phyloP scores from a whole-genome alignment of 1,140 invertebrate genomes.

The Zaprionus ghesquierei region DNA sequence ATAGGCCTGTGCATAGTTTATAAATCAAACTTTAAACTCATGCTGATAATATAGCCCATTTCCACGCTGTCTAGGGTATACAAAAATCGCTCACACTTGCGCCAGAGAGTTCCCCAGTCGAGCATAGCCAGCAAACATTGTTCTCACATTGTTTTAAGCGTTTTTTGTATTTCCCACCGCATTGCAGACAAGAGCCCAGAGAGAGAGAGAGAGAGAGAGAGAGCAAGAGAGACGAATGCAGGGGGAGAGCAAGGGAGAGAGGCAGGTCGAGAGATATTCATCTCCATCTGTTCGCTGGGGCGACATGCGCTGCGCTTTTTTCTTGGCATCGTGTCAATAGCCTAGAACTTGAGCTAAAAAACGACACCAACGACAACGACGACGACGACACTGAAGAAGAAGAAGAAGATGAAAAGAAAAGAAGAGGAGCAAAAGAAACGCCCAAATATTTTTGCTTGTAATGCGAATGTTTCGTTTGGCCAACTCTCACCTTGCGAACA shows the following conservation, averaged over 20 bases:
- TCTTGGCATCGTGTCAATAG: conserved; percentile 54
- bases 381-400: not conserved
- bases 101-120: not conserved
- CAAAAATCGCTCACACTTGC: not conserved
- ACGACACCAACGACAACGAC: not conserved
- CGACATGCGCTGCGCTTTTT: conserved; percentile 47
- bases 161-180: not conserved
- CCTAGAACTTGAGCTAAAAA: conserved; percentile 58
- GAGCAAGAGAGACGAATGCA: too few species aligned
- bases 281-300: conserved; percentile 33
- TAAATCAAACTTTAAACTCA: too few species aligned
- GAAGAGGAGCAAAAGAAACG: conserved; percentile 22
- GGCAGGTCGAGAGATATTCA: conserved; percentile 9
- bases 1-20: too few species aligned
- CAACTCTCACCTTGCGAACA: conserved; percentile 42
- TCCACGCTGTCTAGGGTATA: not conserved
- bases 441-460: conserved; percentile 42
- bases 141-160: not conserved
- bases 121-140: not conserved
- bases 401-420: not conserved
- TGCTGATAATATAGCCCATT: conserved; percentile 3
- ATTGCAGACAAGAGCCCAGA: not conserved
- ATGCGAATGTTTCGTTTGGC: conserved; percentile 25
- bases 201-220: not conserved
- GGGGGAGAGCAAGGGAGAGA: not conserved